A percentile compares a stretch with the other conserved stretches of the same genome.
Evolutionary conservation across 1,140 invertebrate species (phyloP).

Genomic region (Nasonia longicornis): DNA sequence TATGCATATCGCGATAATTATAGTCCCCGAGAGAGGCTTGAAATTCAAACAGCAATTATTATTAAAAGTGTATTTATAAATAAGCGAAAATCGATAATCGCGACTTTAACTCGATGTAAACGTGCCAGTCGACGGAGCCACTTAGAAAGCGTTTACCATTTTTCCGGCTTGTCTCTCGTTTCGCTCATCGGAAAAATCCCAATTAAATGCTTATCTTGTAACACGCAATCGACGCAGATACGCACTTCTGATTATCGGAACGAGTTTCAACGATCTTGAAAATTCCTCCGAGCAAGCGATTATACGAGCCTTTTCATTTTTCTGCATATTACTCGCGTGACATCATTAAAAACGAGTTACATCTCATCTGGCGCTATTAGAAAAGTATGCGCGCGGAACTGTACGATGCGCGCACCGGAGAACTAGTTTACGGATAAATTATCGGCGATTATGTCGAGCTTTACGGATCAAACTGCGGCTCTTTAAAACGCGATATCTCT

Average conservation of each 20-base stretch:
- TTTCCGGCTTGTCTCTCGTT: slow-evolving; percentile 15
- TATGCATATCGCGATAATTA: too few relatives aligned
- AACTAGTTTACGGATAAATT: not conserved
- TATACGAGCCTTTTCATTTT: not conserved
- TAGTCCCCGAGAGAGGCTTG: too few relatives aligned
- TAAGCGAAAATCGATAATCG: not conserved
- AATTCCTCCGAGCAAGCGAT: not conserved
- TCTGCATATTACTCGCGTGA: not conserved
- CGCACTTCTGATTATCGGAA: not conserved
- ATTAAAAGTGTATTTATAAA: too few relatives aligned
- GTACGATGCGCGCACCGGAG: not conserved
- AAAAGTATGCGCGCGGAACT: not conserved
- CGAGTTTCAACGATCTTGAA: slow-evolving; percentile 13
- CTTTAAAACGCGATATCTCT: not conserved
- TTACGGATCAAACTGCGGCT: not conserved
- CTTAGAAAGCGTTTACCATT: slow-evolving; percentile 6
- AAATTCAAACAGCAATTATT: too few relatives aligned
- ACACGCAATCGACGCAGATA: slow-evolving; percentile 26
- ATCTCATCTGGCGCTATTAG: not conserved
- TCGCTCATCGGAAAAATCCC: slow-evolving; percentile 12
- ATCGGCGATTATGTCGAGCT: not conserved
- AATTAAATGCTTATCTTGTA: slow-evolving; percentile 35
- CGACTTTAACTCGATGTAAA: not conserved
- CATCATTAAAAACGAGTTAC: slow-evolving; percentile 35
- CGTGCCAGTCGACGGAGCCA: not conserved